Base-by-base conservation (phyloP, 2,113 vertebrate genomes). In the Apus apus region DNA sequence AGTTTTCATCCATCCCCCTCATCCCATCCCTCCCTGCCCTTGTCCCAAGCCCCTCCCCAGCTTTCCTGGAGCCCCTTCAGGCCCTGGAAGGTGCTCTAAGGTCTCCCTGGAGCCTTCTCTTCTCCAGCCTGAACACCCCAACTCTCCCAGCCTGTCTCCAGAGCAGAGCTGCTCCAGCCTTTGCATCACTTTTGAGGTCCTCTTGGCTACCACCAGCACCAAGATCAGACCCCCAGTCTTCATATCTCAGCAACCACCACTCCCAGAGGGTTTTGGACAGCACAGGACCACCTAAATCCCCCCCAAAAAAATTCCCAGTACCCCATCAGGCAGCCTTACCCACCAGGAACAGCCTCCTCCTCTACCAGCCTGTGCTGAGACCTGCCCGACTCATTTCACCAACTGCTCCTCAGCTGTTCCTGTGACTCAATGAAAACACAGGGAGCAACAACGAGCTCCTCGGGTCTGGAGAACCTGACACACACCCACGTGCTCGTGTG, bases 311-410 rank as follows among this genome's bases (percentile, higher is more conserved):
- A 8, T 10, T 0, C 53, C 53, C 30, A 0, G 13, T 17, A 5
- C 1, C 13, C 34, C 48, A 0, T 12, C 75, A 56, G 66, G 5
- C 38, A 34, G 40, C 85, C 92, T 77, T 71, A 84, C 96, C 90
- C 78, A 12, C 2, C 16, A 32, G 70, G 53, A 86, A 40, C 56
- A 70, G 88, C 88, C 57, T 0, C 56, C 11, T 53, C 19, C 76
- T 34, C 20, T 45, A 2, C 64, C 90, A 43, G 92, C 76, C n/a
- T 1, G 30, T 36, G 30, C 61, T 48, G 4, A 53, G 66, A 92
- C 86, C 93, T 17, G 92, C 93, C 85, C 12, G 14, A 75, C 92
- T 72, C 30, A 65, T 90, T 92, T 68, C 90, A 17, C 81, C 27
- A 12, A 71, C 50, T 51, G 83, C 19, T 70, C 6, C 8, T 71